Conservation (phyloP, 64 coral and sea anemone species). For the Porites australiensis region DNA sequence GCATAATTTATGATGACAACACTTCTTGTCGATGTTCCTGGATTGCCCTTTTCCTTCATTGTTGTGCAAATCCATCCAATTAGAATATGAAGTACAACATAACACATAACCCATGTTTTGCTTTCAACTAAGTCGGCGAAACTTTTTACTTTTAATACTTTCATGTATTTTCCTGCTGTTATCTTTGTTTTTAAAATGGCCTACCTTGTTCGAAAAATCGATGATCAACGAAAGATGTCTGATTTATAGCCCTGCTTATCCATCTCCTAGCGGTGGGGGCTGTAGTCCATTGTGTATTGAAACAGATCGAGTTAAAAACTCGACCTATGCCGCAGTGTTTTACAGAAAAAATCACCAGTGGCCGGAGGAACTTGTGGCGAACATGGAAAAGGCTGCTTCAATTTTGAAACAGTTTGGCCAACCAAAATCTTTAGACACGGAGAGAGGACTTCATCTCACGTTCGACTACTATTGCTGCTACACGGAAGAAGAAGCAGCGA, state of each 20-base stretch:
- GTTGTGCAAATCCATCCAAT: no score
- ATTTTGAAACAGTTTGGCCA: conserved; percentile 68
- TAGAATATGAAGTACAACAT: no score
- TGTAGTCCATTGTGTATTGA: background rate
- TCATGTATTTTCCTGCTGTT: background rate
- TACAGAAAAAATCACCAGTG: conserved; percentile 13
- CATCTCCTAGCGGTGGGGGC: background rate
- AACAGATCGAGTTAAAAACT: background rate
- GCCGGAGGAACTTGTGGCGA: conserved; percentile 51
- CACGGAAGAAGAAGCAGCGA: conserved; percentile 46
- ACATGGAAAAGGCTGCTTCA: conserved; percentile 63
- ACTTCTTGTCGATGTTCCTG: no score
- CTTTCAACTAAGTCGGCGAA: background rate
- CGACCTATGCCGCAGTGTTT: background rate
- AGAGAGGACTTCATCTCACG: conserved; percentile 44
- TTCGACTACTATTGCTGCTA: conserved; percentile 83
- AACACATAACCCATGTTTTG: no score
- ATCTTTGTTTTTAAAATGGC: background rate
- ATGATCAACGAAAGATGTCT: background rate
- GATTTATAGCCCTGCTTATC: background rate
- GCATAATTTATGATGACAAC: no score
- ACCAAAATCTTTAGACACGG: conserved; percentile 41
- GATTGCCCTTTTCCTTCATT: no score
- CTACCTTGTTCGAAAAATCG: background rate
- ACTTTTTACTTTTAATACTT: background rate